These are phyloP conservation scores for Myiotriccus ornatus DNA, from an alignment of 2,797 vertebrate genomes.

Conservation along the genomic window DNA sequence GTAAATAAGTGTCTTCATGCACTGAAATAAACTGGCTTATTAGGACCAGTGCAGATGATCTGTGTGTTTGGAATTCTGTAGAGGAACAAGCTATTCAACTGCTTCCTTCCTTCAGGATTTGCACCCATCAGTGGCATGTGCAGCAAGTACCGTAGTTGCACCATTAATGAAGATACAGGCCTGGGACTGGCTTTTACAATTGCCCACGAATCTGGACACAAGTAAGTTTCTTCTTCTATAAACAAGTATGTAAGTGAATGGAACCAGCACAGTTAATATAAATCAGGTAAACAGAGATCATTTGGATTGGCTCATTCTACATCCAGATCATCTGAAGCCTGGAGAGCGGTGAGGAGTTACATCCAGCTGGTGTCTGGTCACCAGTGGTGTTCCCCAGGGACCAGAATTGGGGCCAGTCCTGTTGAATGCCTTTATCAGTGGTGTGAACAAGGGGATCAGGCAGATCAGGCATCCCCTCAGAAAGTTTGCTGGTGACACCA, in stretches of 20 bases:
- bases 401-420: background rate
- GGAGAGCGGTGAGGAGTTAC: background rate
- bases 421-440: no score
- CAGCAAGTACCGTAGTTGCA: conserved; percentile 96
- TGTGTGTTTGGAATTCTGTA: background rate
- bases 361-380: background rate
- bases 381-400: background rate
- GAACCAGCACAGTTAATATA: background rate
- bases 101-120: conserved; percentile 83
- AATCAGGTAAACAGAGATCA: background rate
- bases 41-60: background rate
- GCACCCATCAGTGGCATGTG: conserved; percentile 99
- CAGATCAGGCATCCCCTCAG: no score
- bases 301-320: background rate
- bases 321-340: background rate
- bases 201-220: conserved; percentile 97
- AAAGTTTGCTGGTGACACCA: background rate
- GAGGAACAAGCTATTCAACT: conserved; percentile 8
- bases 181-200: conserved; percentile 96
- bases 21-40: background rate
- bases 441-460: no score
- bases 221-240: conserved; percentile 79
- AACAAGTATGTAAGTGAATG: background rate
- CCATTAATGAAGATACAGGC: conserved; percentile 98
- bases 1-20: background rate